These are phyloP conservation scores for Cryptophagus acutangulus DNA, from an alignment of 2,888 invertebrate species.

Conservation along the genomic window DNA sequence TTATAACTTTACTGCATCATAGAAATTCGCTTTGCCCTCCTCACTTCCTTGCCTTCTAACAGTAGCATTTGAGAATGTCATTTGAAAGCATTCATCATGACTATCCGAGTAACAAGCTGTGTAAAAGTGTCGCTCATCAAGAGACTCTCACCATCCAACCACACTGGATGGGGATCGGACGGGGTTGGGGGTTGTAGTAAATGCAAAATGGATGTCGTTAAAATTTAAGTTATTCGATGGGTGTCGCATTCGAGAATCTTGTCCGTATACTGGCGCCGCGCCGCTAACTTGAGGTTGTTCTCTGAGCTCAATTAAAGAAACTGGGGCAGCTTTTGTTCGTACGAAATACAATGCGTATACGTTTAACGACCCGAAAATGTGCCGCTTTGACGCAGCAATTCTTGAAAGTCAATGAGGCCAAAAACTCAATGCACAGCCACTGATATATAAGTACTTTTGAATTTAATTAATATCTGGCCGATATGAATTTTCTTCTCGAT, in stretches of 20 bases:
- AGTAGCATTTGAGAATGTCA: too few relatives aligned
- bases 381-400: conserved; percentile 10
- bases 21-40: too few relatives aligned
- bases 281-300: conserved; percentile 10
- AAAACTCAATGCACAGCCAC: conserved; percentile 4
- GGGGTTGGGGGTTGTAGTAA: too few relatives aligned
- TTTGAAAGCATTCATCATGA: conserved; percentile 23
- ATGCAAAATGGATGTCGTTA: conserved; percentile 23
- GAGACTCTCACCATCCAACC: conserved; percentile 14
- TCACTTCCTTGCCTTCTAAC: too few relatives aligned
- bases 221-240: conserved; percentile 19
- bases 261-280: too few relatives aligned
- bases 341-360: conserved; percentile 10
- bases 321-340: conserved; percentile 9
- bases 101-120: too few relatives aligned
- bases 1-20: too few relatives aligned
- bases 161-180: too few relatives aligned
- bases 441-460: conserved; percentile 8
- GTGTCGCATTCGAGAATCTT: too few relatives aligned
- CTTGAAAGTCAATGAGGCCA: conserved; percentile 16
- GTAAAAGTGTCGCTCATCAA: conserved; percentile 21
- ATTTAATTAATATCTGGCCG: conserved; percentile 22
- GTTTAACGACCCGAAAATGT: conserved; percentile 15
- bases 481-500: conserved; percentile 16
- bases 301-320: conserved; percentile 21